A percentile compares a stretch with the other conserved stretches of the same genome.
These are phyloP conservation scores for Chloroceryle aenea DNA, from an alignment of 2,113 vertebrate genomes.

Conservation along the genomic window DNA sequence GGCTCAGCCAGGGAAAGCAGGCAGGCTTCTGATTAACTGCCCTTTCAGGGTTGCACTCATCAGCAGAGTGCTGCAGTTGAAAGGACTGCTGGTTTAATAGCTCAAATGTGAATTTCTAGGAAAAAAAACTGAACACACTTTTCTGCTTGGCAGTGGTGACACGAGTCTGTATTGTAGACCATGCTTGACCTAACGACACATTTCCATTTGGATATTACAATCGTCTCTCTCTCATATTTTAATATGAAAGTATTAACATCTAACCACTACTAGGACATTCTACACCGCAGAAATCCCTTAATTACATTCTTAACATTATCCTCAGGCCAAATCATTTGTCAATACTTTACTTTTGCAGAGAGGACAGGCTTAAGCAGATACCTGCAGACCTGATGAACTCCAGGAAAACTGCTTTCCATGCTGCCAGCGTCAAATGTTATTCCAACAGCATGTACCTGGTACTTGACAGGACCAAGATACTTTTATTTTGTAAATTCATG, in stretches of 20 bases:
- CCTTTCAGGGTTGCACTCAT: not conserved
- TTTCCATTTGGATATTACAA: not conserved
- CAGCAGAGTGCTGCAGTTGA: not conserved
- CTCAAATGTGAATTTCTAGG: not conserved
- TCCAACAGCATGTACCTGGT: not conserved
- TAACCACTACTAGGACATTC: not conserved
- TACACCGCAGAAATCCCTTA: not conserved
- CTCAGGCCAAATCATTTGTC: not conserved
- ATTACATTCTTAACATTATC: not conserved
- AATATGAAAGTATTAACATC: not conserved
- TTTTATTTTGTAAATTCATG: not conserved
- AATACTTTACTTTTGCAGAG: not conserved
- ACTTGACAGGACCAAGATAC: not conserved
- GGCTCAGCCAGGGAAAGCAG: not conserved
- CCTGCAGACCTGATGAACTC: not conserved
- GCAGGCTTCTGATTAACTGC: not conserved
- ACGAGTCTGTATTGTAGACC: not conserved
- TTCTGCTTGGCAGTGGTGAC: not conserved
- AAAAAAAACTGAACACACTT: not conserved
- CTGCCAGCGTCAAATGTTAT: fast-evolving
- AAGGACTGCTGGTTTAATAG: not conserved
- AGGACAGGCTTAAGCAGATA: not conserved
- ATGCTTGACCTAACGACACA: not conserved
- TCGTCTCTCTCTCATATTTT: not conserved
- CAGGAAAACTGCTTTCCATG: not conserved